Percentiles rank a stretch among this genome's conserved stretches.
These are phyloP conservation scores for Pantherophis alleghaniensis DNA, from an alignment of 2,797 vertebrate genomes.

Conservation along the genomic window DNA sequence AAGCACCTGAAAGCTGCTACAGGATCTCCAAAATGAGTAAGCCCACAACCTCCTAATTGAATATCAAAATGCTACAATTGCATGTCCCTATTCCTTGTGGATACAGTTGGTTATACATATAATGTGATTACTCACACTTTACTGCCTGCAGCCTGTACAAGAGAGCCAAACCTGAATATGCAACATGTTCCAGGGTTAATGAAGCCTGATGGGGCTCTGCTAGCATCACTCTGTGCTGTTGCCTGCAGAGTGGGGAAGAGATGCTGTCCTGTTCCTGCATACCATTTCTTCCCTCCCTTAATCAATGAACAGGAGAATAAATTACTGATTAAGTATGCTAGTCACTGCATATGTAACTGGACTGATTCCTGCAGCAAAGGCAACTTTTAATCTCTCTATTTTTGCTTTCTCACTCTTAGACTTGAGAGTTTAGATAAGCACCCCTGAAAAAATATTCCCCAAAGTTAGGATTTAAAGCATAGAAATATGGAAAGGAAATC, in stretches of 20 bases:
- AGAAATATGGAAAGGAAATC: conserved; percentile 53
- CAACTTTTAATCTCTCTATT: conserved; percentile 49
- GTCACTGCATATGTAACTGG: conserved; percentile 72
- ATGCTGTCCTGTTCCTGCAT: conserved; percentile 81
- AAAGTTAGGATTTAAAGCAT: conserved; percentile 46
- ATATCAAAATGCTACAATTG: conserved; percentile 61
- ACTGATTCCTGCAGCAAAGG: conserved; percentile 60
- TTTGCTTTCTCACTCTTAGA: conserved; percentile 7
- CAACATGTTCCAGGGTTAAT: conserved; percentile 78
- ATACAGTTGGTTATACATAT: conserved; percentile 71
- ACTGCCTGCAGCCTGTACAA: conserved; percentile 69
- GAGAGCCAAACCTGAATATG: conserved; percentile 70
- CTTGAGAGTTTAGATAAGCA: conserved; percentile 35
- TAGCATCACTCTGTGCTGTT: conserved; percentile 77
- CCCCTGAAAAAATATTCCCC: conserved; percentile 36
- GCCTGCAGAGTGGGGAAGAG: conserved; percentile 76
- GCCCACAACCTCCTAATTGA: conserved; percentile 69
- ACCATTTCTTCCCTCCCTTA: conserved; percentile 73
- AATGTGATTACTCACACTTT: conserved; percentile 80
- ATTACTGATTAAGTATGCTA: conserved; percentile 71
- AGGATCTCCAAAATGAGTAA: conserved; percentile 53
- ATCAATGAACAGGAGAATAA: conserved; percentile 66
- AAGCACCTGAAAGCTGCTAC: conserved; percentile 63
- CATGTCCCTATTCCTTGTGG: conserved; percentile 61
- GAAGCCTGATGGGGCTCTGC: conserved; percentile 76